phyloP scores from a whole-genome alignment of 2,113 vertebrate species.

The Paramisgurnus dabryanus region DNA sequence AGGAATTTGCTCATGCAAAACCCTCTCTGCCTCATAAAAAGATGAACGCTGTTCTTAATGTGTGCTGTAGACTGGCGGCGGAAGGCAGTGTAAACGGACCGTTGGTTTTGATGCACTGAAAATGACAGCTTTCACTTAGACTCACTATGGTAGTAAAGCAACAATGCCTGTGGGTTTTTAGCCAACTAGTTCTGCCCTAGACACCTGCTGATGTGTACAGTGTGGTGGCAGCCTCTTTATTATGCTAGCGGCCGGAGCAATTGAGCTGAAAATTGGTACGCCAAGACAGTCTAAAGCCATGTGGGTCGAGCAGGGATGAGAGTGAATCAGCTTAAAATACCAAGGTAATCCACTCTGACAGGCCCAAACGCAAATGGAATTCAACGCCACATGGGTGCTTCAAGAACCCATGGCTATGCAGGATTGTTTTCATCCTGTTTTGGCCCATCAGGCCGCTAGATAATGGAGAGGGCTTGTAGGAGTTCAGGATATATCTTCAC shows the following conservation, averaged over 20 bases:
- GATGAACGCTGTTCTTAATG: conserved; percentile 12
- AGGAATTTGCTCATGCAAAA: conserved; percentile 40
- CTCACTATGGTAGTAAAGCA: background rate
- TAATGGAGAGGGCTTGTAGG: background rate
- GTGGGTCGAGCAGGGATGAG: conserved; percentile 43
- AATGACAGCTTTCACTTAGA: conserved; percentile 24
- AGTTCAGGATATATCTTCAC: conserved; percentile 1
- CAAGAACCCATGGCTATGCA: conserved; percentile 36
- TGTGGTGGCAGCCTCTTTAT: conserved; percentile 3
- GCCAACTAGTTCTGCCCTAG: background rate
- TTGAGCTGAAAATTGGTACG: conserved; percentile 80
- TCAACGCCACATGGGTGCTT: conserved; percentile 63
- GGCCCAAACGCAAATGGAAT: conserved; percentile 67
- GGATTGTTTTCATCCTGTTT: conserved; percentile 50
- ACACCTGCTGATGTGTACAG: conserved; percentile 28
- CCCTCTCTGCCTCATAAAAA: conserved; percentile 4
- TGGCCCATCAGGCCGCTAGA: conserved; percentile 14
- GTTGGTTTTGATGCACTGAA: conserved; percentile 7
- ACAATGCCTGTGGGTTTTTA: background rate
- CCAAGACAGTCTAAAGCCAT: conserved; percentile 66
- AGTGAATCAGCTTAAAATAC: conserved; percentile 65
- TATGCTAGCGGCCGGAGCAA: conserved; percentile 70
- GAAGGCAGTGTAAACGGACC: conserved; percentile 14
- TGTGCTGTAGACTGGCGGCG: background rate
- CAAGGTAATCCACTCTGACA: conserved; percentile 67